Evolutionary conservation across 2,113 vertebrate species (phyloP).

Genomic region (Garra rufa): DNA sequence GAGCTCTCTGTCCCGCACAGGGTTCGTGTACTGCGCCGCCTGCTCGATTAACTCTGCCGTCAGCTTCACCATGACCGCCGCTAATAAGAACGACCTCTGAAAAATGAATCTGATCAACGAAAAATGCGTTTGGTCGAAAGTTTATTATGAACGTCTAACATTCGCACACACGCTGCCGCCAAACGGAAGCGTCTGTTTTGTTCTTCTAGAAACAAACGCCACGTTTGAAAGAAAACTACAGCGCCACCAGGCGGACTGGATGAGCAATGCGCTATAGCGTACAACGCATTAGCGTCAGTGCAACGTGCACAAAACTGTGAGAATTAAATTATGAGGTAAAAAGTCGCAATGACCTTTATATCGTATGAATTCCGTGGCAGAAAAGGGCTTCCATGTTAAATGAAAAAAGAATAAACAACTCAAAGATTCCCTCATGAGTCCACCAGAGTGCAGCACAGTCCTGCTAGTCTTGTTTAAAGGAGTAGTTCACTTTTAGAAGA

Average conservation of each 20-base stretch:
- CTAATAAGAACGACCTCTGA: neutral
- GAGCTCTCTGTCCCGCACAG: constrained; percentile 89
- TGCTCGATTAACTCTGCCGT: constrained; percentile 94
- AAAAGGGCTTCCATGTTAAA: too few species aligned
- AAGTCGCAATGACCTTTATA: too few species aligned
- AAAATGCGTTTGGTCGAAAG: neutral
- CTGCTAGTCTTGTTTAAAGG: too few species aligned
- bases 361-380: too few species aligned
- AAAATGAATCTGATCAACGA: neutral
- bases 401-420: neutral
- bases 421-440: neutral
- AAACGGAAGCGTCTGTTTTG: constrained; percentile 35
- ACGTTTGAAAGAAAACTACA: neutral
- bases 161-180: constrained; percentile 32
- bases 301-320: too few species aligned
- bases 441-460: constrained; percentile 9
- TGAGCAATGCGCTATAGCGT: neutral
- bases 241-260: neutral
- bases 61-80: constrained; percentile 86
- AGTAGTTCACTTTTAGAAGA: too few species aligned
- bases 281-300: too few species aligned
- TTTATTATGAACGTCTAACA: neutral
- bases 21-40: constrained; percentile 94
- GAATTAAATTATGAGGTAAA: too few species aligned
- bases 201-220: constrained; percentile 2